Evolutionary conservation across 2,888 invertebrate species (phyloP).

Genomic region (Cecidostiba fungosa): DNA sequence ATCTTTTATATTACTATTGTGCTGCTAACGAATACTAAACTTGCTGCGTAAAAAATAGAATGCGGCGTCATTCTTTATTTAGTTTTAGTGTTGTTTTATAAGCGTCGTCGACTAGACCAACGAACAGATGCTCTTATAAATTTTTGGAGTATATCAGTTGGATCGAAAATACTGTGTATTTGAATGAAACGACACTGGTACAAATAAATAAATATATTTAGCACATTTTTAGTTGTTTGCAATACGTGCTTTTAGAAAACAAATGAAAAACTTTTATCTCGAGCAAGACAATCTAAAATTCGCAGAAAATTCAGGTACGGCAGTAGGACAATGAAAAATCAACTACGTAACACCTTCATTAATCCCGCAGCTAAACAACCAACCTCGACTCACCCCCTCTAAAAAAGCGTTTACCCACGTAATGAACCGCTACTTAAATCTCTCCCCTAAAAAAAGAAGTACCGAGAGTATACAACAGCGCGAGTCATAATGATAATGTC

Average conservation of each 20-base stretch:
- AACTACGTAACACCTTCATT: constrained; percentile 7
- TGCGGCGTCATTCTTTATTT: too few species aligned
- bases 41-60: too few species aligned
- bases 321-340: background rate
- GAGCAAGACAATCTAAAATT: background rate
- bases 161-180: too few species aligned
- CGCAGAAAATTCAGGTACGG: background rate
- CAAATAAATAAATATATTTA: too few species aligned
- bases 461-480: constrained; percentile 21
- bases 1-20: too few species aligned
- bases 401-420: constrained; percentile 48
- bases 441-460: constrained; percentile 59
- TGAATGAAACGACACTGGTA: too few species aligned
- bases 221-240: too few species aligned
- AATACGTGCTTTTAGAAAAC: background rate
- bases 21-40: too few species aligned
- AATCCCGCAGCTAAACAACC: constrained; percentile 29
- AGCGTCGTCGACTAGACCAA: too few species aligned
- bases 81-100: too few species aligned
- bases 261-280: background rate
- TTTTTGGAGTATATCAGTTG: too few species aligned
- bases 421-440: constrained; percentile 55
- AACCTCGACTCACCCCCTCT: constrained; percentile 10
- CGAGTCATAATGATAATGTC: constrained; percentile 61
- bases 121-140: too few species aligned